A percentile compares a stretch with the other conserved stretches of the same genome.
phyloP scores from a whole-genome alignment of 2,113 vertebrate genomes.

The Cyanocitta stelleri region DNA sequence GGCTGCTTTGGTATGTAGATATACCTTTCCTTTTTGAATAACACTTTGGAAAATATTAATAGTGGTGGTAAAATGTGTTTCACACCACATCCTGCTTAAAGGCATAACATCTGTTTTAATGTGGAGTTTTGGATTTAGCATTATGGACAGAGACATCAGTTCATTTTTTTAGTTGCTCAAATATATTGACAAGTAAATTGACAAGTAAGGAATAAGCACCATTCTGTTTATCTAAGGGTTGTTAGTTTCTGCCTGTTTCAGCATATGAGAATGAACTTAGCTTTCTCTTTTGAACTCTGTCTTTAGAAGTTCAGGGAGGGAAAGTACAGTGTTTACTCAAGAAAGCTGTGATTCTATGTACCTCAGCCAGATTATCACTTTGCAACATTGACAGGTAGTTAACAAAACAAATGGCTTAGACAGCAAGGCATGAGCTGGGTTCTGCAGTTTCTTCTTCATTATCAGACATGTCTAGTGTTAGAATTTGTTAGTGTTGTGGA shows the following conservation, averaged over 20 bases:
- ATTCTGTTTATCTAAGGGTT: not conserved
- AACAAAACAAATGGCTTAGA: conserved; percentile 83
- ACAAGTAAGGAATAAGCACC: not conserved
- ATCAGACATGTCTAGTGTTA: conserved; percentile 62
- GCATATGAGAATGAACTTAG: conserved; percentile 48
- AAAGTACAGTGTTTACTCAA: conserved; percentile 63
- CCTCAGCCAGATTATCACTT: conserved; percentile 73
- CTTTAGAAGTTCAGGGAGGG: conserved; percentile 63
- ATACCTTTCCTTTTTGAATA: not conserved
- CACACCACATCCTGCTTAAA: not conserved
- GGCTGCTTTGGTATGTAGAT: not conserved
- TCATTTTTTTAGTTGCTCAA: not conserved
- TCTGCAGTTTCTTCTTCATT: conserved; percentile 39
- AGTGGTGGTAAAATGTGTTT: not conserved
- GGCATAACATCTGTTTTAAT: not conserved
- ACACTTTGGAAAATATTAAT: not conserved
- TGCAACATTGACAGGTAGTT: conserved; percentile 80
- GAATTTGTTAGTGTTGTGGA: conserved; percentile 47
- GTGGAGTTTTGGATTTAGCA: not conserved
- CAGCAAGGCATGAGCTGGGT: not conserved
- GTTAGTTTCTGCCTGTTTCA: conserved; percentile 16
- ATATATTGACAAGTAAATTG: not conserved
- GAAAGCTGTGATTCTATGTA: conserved; percentile 45
- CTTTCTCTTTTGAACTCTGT: conserved; percentile 54
- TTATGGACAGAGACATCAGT: not conserved